Conservation (phyloP, 1,140 invertebrate genomes). For the Pseudomyrmex dendroicus region DNA sequence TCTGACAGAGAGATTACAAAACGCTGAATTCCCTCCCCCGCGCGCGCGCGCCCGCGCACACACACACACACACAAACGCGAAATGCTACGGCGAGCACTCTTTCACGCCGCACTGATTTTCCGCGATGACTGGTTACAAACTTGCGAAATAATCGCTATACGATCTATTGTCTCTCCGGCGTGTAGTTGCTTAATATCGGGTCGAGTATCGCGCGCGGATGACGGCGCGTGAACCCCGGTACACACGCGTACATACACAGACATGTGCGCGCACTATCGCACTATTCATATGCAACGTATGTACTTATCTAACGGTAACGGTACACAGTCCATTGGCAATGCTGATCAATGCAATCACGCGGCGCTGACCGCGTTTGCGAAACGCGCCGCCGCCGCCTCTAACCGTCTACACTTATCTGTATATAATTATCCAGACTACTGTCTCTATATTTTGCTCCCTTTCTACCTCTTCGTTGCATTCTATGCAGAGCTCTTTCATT, state of each 20-base stretch:
- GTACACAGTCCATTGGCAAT: slow-evolving; percentile 52
- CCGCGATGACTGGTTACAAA: too few species aligned
- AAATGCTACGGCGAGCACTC: too few species aligned
- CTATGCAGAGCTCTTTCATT: neutral
- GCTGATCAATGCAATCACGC: slow-evolving; percentile 61
- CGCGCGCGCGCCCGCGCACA: neutral
- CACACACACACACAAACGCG: too few species aligned
- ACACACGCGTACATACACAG: too few species aligned
- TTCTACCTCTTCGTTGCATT: too few species aligned
- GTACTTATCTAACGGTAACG: slow-evolving; percentile 57
- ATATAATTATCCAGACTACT: slow-evolving; percentile 57
- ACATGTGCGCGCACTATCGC: too few species aligned
- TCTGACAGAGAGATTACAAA: neutral
- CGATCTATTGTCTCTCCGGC: neutral
- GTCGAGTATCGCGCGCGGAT: neutral
- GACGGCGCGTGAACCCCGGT: neutral
- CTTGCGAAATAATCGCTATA: neutral
- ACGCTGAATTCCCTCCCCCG: too few species aligned
- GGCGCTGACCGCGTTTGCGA: slow-evolving; percentile 37
- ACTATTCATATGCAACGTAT: slow-evolving; percentile 42
- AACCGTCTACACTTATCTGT: slow-evolving; percentile 34
- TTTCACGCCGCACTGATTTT: neutral
- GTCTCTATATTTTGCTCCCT: neutral
- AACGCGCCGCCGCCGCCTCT: slow-evolving; percentile 19
- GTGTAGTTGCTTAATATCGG: slow-evolving; percentile 40